These are phyloP conservation scores for Leucoraja erinaceus DNA, from an alignment of 2,113 vertebrate species.

Conservation along the genomic window DNA sequence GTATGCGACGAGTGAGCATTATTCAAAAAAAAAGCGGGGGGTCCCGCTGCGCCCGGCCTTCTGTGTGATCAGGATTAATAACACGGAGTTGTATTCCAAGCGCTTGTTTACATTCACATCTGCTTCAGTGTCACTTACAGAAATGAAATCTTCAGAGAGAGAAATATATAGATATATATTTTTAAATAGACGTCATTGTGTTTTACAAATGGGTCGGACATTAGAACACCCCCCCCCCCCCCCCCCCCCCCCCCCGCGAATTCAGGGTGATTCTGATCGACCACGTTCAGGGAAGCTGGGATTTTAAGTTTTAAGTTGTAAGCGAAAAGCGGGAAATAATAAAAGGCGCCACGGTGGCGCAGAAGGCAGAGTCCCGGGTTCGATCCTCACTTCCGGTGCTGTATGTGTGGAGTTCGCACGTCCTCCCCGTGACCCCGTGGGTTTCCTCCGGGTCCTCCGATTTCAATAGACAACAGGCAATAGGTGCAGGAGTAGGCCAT, in stretches of 20 bases:
- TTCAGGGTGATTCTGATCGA: conserved; percentile 10
- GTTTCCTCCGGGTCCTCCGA: no score
- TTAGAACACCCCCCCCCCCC: no score
- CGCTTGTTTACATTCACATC: conserved; percentile 31
- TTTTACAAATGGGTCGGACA: conserved; percentile 28
- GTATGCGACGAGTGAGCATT: conserved; percentile 28
- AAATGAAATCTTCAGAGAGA: conserved; percentile 4
- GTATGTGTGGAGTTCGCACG: no score
- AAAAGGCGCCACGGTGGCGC: no score
- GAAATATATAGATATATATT: no score
- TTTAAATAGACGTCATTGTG: background rate
- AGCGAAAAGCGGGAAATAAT: background rate
- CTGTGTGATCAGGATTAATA: conserved; percentile 30
- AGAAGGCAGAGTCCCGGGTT: no score
- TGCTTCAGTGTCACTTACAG: conserved; percentile 33
- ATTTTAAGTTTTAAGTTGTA: background rate
- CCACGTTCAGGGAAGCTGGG: background rate
- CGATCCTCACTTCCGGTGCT: no score
- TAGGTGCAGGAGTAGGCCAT: no score
- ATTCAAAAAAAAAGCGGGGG: conserved; percentile 25
- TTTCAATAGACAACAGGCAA: no score
- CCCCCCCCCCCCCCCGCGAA: background rate
- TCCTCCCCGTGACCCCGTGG: no score
- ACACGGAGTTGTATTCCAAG: conserved; percentile 28
- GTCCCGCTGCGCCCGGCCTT: conserved; percentile 23